Evolutionary conservation across 2,888 invertebrate genomes (phyloP).

Genomic region (Synanthedon tipuliformis): DNA sequence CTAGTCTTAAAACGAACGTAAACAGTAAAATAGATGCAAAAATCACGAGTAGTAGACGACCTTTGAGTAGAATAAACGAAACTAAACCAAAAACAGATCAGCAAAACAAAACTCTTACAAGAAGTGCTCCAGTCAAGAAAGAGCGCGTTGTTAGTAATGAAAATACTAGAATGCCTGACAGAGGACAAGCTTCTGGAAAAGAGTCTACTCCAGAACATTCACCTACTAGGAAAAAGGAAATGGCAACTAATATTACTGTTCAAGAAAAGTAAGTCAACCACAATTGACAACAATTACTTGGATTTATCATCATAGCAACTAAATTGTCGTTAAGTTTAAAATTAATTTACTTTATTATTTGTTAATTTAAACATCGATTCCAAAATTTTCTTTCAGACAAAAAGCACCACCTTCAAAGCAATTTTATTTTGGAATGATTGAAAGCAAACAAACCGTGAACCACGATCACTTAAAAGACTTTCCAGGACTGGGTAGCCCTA

Average conservation of each 20-base stretch:
- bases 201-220: slow-evolving; percentile 74
- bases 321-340: not conserved
- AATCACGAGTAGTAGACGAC: slow-evolving; percentile 31
- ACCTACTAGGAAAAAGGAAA: slow-evolving; percentile 51
- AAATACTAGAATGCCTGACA: slow-evolving; percentile 45
- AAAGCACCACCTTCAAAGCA: slow-evolving; percentile 52
- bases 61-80: slow-evolving; percentile 41
- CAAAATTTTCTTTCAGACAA: slow-evolving; percentile 12
- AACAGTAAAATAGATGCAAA: slow-evolving; percentile 28
- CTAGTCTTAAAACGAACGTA: slow-evolving; percentile 47
- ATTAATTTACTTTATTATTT: not conserved
- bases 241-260: slow-evolving; percentile 14
- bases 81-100: slow-evolving; percentile 24
- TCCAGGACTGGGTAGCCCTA: slow-evolving; percentile 55
- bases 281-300: not conserved
- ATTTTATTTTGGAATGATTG: slow-evolving; percentile 86
- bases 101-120: slow-evolving; percentile 13
- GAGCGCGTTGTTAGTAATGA: slow-evolving; percentile 39
- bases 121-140: slow-evolving; percentile 25
- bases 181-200: slow-evolving; percentile 73
- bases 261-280: slow-evolving; percentile 38
- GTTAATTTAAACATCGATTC: no score
- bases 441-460: slow-evolving; percentile 43
- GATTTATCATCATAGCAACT: not conserved
- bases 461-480: slow-evolving; percentile 53